Conservation (phyloP, 2,797 vertebrate species). For the Melopsittacus undulatus region DNA sequence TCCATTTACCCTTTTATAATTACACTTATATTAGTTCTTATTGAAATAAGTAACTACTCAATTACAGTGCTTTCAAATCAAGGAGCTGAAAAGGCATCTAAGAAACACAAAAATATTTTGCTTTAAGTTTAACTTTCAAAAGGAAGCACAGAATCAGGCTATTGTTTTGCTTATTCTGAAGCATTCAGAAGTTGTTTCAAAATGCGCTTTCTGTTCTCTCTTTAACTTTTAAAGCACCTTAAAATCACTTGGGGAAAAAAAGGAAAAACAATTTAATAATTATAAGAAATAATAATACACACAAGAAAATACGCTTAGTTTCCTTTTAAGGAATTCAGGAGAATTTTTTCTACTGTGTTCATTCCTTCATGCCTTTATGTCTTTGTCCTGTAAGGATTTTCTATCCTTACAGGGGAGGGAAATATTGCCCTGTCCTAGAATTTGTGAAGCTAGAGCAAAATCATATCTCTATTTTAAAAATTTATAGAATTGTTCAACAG, state of each 20-base stretch:
- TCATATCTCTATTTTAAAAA: not conserved
- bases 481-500: not conserved
- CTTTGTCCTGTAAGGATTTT: not conserved
- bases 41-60: conserved; percentile 11
- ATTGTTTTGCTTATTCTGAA: not conserved
- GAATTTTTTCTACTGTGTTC: not conserved
- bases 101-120: not conserved
- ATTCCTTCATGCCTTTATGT: not conserved
- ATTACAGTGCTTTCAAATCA: not conserved
- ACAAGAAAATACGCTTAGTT: not conserved
- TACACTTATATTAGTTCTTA: not conserved
- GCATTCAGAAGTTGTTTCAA: not conserved
- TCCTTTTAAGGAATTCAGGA: not conserved
- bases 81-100: not conserved
- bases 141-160: not conserved
- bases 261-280: rapidly evolving
- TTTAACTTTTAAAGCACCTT: not conserved
- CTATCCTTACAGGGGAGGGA: not conserved
- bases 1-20: not conserved
- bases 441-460: not conserved
- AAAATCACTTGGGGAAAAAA: not conserved
- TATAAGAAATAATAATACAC: not conserved
- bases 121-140: not conserved
- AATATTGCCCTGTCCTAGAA: not conserved
- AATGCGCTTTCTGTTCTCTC: not conserved